Base-by-base conservation (phyloP, 2,888 invertebrate genomes). In the Elaeidobius kamerunicus region DNA sequence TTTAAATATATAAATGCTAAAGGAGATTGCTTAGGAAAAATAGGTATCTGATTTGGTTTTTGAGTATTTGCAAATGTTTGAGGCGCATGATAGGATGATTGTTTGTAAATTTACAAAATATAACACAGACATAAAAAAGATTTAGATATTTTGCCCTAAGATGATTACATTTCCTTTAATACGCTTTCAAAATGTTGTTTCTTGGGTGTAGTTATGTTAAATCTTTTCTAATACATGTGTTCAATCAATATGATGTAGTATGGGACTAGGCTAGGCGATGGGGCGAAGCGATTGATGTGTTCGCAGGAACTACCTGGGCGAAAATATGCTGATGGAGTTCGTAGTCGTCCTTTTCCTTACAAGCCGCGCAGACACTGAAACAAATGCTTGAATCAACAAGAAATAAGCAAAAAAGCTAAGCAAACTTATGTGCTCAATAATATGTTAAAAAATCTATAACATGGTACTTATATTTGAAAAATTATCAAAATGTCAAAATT, bases 261-360 rank as follows among this genome's bases (percentile, higher is more conserved):
- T 48, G 52, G 52, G 62, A 61, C 61, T 61, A 62, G 60, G 57
- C 57, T 56, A 48, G 23, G 39, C 49, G 46, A 58, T 50, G 52
- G 55, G 58, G 14, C 41, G 51, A 49, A 44, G 41, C 36, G 32
- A 44, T 50, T 11, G 50, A n/a, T 43, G 43, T 16, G 43, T 44
- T 41, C 47, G 48, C 47, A 53, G 57, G 44, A 58, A 69, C 68
- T 86, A 86, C 81, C 86, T 86, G 62, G 82, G 80, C 38, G 86
- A 84, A 73, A 87, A 86, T 75, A 86, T 85, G 72, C 80, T 86
- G 71, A 86, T 85, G 52, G 86, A 82, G 67, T 85, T 85, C 55
- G 85, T 84, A 53, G 83, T 78, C 56, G 84, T 81, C 63, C 87
- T 79, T 71, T 86, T 88, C 57, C 86, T 78, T 43, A 85, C 82